These are phyloP conservation scores for Benitochromis conjunctus DNA, from an alignment of 2,113 vertebrate species.

Conservation along the genomic window DNA sequence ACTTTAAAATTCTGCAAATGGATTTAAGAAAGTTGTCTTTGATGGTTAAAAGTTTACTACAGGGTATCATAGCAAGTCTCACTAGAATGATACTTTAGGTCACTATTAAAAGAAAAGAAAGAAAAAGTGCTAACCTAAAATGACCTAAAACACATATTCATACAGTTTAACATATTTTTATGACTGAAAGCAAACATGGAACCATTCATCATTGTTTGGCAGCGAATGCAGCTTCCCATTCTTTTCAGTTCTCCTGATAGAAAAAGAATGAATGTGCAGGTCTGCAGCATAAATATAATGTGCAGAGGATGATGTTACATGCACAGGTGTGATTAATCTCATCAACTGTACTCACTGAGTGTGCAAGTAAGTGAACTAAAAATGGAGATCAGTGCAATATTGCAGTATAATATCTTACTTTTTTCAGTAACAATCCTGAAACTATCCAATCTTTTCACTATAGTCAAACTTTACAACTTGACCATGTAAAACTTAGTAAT, in stretches of 20 bases:
- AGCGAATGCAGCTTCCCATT: neutral
- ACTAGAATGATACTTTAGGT: neutral
- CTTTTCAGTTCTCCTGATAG: neutral
- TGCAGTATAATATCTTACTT: neutral
- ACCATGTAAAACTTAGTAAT: neutral
- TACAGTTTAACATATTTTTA: neutral
- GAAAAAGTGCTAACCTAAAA: neutral
- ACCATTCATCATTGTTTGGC: neutral
- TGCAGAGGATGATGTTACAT: neutral
- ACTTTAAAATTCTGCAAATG: neutral
- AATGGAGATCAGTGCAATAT: neutral
- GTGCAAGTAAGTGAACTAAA: neutral
- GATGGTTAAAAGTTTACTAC: neutral
- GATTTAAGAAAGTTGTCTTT: neutral
- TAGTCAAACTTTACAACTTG: neutral
- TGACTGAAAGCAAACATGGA: neutral
- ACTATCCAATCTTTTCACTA: neutral
- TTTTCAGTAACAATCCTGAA: neutral
- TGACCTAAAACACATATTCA: neutral
- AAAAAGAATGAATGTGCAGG: neutral
- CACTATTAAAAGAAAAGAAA: neutral
- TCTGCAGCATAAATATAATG: neutral
- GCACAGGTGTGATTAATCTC: neutral
- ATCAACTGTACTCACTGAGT: neutral
- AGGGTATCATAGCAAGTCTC: fast-evolving